These are phyloP conservation scores for Trachurus trachurus DNA, from an alignment of 2,797 vertebrate genomes.

Conservation along the genomic window DNA sequence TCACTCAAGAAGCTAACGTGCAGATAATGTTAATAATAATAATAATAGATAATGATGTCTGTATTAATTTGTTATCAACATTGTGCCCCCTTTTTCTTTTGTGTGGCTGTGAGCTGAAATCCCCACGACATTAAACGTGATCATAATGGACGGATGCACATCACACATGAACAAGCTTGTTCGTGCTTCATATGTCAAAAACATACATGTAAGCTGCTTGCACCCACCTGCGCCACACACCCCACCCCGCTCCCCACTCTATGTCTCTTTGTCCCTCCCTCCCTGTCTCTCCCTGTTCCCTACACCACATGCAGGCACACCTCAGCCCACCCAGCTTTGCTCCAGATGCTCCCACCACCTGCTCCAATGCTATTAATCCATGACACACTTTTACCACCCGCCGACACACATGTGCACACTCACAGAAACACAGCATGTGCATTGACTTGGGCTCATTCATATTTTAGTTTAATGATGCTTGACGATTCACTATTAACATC, in stretches of 20 bases:
- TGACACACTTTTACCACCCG: slow-evolving; percentile 2
- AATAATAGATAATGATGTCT: too few species aligned
- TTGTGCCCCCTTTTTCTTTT: background rate
- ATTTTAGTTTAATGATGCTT: slow-evolving; percentile 51
- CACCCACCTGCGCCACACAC: background rate
- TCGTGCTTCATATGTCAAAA: background rate
- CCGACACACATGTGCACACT: background rate
- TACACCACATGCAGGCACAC: slow-evolving; percentile 2
- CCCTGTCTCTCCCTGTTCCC: background rate
- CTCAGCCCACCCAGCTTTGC: slow-evolving; percentile 32
- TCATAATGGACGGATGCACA: background rate
- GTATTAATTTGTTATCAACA: background rate
- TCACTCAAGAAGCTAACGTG: too few species aligned
- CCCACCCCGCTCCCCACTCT: background rate
- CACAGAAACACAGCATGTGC: background rate
- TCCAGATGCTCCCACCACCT: slow-evolving; percentile 58
- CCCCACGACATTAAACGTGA: background rate
- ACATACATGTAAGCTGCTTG: background rate
- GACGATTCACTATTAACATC: slow-evolving; percentile 34
- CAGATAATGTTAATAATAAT: too few species aligned
- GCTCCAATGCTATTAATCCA: slow-evolving; percentile 29
- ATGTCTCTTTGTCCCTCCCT: background rate
- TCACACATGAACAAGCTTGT: slow-evolving; percentile 1
- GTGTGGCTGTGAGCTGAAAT: background rate
- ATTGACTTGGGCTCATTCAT: slow-evolving; percentile 24